A percentile compares a stretch with the other conserved stretches of the same genome.
Evolutionary conservation across 2,888 invertebrate species (phyloP).

Genomic region (Heliconius ismenius): DNA sequence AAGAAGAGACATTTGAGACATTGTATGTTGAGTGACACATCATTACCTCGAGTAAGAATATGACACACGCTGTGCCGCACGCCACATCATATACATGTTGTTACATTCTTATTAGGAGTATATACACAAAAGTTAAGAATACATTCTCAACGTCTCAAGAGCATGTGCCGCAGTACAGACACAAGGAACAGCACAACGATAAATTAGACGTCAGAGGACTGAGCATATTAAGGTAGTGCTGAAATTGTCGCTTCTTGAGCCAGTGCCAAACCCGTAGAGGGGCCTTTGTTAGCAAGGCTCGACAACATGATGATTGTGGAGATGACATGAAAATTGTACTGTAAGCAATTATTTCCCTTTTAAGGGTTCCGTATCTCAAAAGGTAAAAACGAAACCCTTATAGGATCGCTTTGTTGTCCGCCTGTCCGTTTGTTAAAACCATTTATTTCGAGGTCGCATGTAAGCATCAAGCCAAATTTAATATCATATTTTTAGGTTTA

Average conservation of each 20-base stretch:
- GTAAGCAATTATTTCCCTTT: too few species aligned
- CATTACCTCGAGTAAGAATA: too few species aligned
- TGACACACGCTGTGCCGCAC: too few species aligned
- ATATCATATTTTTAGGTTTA: too few species aligned
- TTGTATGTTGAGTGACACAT: too few species aligned
- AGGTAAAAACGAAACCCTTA: too few species aligned
- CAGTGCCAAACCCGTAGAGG: conserved; percentile 14
- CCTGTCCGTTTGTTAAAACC: too few species aligned
- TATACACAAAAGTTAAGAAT: neutral
- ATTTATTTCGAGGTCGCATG: too few species aligned
- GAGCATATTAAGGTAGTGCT: conserved; percentile 12
- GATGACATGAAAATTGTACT: neutral
- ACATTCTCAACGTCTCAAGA: conserved; percentile 7
- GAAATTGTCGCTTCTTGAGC: conserved; percentile 9
- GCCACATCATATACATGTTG: neutral
- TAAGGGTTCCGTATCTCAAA: too few species aligned
- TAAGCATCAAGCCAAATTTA: too few species aligned
- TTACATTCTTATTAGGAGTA: neutral
- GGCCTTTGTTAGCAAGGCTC: neutral
- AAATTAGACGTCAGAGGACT: conserved; percentile 4
- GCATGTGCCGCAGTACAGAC: neutral
- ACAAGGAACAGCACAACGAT: conserved; percentile 3
- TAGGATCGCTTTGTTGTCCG: too few species aligned
- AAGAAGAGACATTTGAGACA: too few species aligned
- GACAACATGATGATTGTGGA: neutral